Percentiles rank a stretch among this genome's conserved stretches.
phyloP scores from a whole-genome alignment of 2,888 invertebrate species.

The Drepanosiphum platanoidis region DNA sequence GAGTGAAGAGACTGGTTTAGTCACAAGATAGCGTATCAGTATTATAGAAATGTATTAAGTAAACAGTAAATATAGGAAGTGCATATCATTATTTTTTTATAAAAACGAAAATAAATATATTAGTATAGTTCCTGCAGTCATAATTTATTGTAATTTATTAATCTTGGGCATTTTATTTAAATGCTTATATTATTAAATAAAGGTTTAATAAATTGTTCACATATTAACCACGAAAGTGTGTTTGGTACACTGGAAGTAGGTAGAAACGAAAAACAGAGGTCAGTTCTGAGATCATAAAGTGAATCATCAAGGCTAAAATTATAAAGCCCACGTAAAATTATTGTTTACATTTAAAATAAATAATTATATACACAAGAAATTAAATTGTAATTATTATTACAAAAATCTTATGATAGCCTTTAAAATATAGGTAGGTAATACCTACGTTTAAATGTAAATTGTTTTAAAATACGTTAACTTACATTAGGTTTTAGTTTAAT shows the following conservation, averaged over 20 bases:
- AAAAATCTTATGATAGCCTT: background rate
- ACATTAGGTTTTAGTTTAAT: no score
- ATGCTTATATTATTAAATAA: no score
- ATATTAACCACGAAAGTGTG: background rate
- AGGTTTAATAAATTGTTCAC: background rate
- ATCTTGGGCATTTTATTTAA: background rate
- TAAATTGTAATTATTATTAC: background rate
- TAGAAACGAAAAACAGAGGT: background rate
- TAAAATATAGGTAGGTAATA: no score
- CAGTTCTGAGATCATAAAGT: background rate
- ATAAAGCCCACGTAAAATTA: background rate
- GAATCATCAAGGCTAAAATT: background rate
- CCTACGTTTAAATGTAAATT: no score
- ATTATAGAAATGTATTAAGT: background rate
- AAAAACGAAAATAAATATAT: background rate
- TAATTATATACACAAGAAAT: background rate
- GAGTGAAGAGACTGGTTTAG: background rate
- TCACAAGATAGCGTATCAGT: conserved; percentile 31
- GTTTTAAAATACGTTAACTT: no score
- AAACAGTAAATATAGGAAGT: background rate
- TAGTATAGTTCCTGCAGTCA: background rate
- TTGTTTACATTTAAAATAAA: background rate
- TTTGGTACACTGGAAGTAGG: no score
- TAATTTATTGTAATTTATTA: background rate
- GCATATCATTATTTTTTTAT: background rate